Evolutionary conservation across 2,113 vertebrate species (phyloP).

Genomic region (Perca flavescens): DNA sequence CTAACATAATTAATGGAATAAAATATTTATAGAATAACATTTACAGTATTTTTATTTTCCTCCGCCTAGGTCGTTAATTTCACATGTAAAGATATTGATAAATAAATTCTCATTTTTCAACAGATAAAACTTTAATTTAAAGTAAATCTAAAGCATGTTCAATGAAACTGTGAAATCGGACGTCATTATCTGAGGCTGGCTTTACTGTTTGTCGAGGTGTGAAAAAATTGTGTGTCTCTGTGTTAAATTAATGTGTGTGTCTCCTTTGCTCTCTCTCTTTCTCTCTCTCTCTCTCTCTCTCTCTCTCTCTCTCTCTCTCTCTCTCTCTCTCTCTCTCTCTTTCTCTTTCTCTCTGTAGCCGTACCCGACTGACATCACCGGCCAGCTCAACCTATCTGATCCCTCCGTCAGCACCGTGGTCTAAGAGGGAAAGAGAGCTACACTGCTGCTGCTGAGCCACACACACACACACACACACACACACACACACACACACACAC

Average conservation of each 20-base stretch:
- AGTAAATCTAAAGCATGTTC: too few species aligned
- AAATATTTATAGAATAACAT: too few species aligned
- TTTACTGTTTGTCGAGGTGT: too few species aligned
- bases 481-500: constrained; percentile 30
- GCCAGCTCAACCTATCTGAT: constrained; percentile 98
- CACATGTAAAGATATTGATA: too few species aligned
- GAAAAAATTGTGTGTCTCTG: too few species aligned
- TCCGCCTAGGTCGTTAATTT: too few species aligned
- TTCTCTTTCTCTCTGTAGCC: constrained; percentile 86
- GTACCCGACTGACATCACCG: constrained; percentile 97
- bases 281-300: neutral
- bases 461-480: constrained; percentile 43
- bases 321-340: constrained; percentile 7
- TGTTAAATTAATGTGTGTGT: constrained; percentile 2
- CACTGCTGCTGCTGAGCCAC: constrained; percentile 70
- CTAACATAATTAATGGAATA: too few species aligned
- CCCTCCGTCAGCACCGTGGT: constrained; percentile 99
- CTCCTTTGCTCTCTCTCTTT: neutral
- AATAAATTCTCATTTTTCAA: too few species aligned
- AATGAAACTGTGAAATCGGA: too few species aligned
- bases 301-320: neutral
- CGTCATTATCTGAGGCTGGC: too few species aligned
- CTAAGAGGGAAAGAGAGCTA: constrained; percentile 78
- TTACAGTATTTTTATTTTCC: too few species aligned
- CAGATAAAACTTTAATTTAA: too few species aligned